Evolutionary conservation across 2,888 invertebrate species (phyloP).

Genomic region (Lamellibrachia satsuma): DNA sequence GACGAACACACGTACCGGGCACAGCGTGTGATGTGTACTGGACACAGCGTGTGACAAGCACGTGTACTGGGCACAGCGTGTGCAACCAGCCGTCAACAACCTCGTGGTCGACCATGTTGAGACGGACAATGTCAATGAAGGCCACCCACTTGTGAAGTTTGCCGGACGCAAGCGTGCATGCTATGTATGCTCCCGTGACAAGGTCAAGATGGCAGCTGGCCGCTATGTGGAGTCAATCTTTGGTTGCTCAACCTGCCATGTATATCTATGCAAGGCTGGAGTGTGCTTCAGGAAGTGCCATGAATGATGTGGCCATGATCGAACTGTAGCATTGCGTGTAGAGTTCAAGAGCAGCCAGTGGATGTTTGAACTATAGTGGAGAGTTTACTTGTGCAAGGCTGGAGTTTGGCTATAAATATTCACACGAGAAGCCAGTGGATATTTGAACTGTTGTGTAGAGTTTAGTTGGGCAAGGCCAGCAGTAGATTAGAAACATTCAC

Average conservation of each 20-base stretch:
- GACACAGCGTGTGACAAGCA: background rate
- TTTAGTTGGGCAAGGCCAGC: too few species aligned
- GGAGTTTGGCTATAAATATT: too few species aligned
- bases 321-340: too few species aligned
- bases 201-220: background rate
- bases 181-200: background rate
- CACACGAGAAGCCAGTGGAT: too few species aligned
- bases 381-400: too few species aligned
- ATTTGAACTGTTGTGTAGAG: too few species aligned
- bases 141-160: background rate
- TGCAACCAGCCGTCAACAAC: background rate
- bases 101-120: background rate
- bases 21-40: too few species aligned
- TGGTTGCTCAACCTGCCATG: background rate
- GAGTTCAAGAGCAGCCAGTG: too few species aligned
- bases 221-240: background rate
- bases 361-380: too few species aligned
- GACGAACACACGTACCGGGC: too few species aligned
- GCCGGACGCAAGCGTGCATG: background rate
- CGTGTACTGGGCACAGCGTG: background rate
- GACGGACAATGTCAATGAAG: background rate
- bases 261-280: background rate
- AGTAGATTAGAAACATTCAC: background rate
- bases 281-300: background rate
- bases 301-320: background rate